Evolutionary conservation across 2,888 invertebrate species (phyloP).

Genomic region (Papilio elwesi): DNA sequence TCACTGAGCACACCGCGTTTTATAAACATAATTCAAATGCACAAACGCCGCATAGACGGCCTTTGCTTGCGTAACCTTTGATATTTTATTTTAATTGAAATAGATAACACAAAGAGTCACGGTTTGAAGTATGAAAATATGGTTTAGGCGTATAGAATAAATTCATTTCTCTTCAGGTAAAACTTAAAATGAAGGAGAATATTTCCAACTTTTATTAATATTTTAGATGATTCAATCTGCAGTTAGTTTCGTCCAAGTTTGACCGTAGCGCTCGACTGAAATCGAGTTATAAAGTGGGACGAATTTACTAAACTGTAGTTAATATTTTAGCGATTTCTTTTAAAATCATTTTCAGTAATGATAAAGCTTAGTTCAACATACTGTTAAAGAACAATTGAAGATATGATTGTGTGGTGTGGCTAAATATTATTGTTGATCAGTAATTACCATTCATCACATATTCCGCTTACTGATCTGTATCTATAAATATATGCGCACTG

Average conservation of each 20-base stretch:
- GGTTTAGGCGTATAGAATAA: neutral
- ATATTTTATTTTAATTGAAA: conserved; percentile 1
- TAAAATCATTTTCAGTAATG: neutral
- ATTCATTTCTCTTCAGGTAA: neutral
- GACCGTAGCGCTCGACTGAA: neutral
- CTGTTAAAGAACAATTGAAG: neutral
- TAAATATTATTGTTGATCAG: neutral
- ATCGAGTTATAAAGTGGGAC: neutral
- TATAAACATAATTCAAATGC: conserved; percentile 40
- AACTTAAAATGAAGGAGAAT: neutral
- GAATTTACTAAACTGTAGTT: neutral
- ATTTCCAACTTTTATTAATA: neutral
- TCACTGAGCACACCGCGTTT: conserved; percentile 51
- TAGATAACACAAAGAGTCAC: neutral
- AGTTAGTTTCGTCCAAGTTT: neutral
- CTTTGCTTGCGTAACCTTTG: conserved; percentile 14
- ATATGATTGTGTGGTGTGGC: neutral
- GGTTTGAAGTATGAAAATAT: neutral
- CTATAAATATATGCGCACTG: too few species aligned
- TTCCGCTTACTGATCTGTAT: too few species aligned
- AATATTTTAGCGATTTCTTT: neutral
- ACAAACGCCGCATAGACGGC: neutral
- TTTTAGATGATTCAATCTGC: neutral
- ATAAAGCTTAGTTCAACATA: too few species aligned
- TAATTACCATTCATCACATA: too few species aligned